Conservation (phyloP, 1,140 invertebrate genomes). For the Dreissena polymorpha region DNA sequence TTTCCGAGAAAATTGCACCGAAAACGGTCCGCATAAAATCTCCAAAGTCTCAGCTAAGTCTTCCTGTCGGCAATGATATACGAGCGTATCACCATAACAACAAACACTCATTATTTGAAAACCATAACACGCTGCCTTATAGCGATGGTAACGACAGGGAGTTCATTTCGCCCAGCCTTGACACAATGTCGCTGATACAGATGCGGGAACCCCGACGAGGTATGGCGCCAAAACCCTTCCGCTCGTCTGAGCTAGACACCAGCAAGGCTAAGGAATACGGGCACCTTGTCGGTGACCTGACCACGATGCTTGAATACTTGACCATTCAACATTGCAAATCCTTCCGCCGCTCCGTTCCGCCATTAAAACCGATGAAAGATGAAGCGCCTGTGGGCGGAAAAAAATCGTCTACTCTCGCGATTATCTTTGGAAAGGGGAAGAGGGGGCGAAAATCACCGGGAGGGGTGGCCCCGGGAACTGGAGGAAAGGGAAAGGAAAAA, state of each 20-base stretch:
- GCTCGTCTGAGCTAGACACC: conserved; percentile 58
- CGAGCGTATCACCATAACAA: background rate
- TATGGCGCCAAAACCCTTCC: conserved; percentile 52
- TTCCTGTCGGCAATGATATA: background rate
- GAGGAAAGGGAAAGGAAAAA: conserved; percentile 38
- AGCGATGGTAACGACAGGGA: background rate
- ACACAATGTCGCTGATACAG: conserved; percentile 42
- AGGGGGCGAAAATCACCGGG: conserved; percentile 44
- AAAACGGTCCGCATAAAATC: conserved; percentile 34
- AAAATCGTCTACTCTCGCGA: conserved; percentile 68
- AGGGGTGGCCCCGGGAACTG: background rate
- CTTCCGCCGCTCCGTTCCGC: conserved; percentile 66
- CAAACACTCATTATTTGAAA: background rate
- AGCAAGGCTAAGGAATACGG: conserved; percentile 60
- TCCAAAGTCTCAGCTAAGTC: conserved; percentile 16
- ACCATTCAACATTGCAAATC: conserved; percentile 65
- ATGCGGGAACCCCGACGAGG: conserved; percentile 37
- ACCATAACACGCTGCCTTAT: background rate
- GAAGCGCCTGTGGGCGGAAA: conserved; percentile 13
- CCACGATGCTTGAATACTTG: conserved; percentile 63
- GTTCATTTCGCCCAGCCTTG: background rate
- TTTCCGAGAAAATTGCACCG: conserved; percentile 1
- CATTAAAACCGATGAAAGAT: conserved; percentile 49
- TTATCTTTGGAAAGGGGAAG: conserved; percentile 66
- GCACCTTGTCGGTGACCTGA: conserved; percentile 55